Base-by-base conservation (phyloP, 2,113 vertebrate genomes). In the Seriola aureovittata region DNA sequence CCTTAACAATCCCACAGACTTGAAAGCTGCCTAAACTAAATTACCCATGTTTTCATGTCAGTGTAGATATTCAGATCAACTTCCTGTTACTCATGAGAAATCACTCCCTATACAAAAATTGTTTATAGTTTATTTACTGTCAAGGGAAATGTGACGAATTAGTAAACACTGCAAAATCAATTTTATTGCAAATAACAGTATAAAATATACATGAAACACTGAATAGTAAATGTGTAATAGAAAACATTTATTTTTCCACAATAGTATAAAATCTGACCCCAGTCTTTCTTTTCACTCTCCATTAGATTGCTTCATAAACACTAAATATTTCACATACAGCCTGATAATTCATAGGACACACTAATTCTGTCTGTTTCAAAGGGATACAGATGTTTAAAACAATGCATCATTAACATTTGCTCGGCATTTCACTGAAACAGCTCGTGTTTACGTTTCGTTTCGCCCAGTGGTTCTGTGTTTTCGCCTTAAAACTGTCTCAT, bases 281-380 rank as follows among this genome's bases (percentile, higher is more conserved):
- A 52, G 1, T 52, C 50, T 21, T 21, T 52, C 19, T 21, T 9
- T 52, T 1, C 8, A n/a, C 21, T 54, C 50, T 50, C 17, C 17
- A 52, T 52, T 52, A 52, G 17, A 17, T 52, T 21, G 7, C 7
- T n/a, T 23, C 52, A 54, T 54, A 54, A 7, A 8, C 14, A 14
- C 48, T 19, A 50, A 54, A 23, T 54, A 21, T 23, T 54, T 54
- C 8, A 21, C 8, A 2, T 36, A 42, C 32, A 48, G 46, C 36
- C 5, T 21, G 25, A 3, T 11, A 48, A 38, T 65, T 65, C 32
- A 32, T 0, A 42, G 40, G 16, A 17, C 19, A 32, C 21, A 7
- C 36, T 64, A 52, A 36, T 52, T 32, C 14, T 80, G 44, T 59
- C 44, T 38, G 32, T 63, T 73, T 64, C n/a, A 58, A 74, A 64